Evolutionary conservation across 2,888 invertebrate genomes (phyloP), one percentile per base, ranked within the genome.

Genomic region (Tenthredo distinguenda): DNA sequence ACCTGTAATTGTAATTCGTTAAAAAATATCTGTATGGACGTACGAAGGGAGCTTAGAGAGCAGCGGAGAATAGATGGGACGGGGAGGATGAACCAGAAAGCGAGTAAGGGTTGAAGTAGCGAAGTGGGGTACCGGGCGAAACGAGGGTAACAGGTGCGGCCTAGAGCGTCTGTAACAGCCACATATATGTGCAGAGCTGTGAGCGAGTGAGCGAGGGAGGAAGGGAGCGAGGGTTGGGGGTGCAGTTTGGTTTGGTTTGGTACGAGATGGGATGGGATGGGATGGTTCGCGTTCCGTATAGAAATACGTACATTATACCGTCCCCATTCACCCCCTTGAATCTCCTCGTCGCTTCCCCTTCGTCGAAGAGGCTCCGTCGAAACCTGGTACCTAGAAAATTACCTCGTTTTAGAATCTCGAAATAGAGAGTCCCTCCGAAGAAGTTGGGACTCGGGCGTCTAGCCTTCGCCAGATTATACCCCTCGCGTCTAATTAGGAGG

Each of bases 131-230:
- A 62, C n/a, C 55, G n/a, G 37, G 62, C 26, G 62, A 47, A 83
- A 83, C 83, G 83, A 90, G 89, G 90, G 90, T 92, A 92, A 92
- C 91, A 92, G 91, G 92, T 92, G 92, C 88, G 90, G 90, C 89
- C 91, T 90, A 89, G 89, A 90, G 89, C 86, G 88, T 87, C 82
- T 86, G 88, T 87, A 89, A 87, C 87, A 84, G 86, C 85, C 86
- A 62, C 86, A 87, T 86, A 86, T 87, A 86, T 40, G 81, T 62
- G 62, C 58, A 37, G 58, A 81, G 21, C 12, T 81, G 62, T 26
- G 50, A 40, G 72, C 10, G 72, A 72, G 74, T 40, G 5, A 47
- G 74, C 21, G 43, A 26, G 74, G 21, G 58, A 58, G 81, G n/a
- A 58, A 37, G 58, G 9, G 58, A 62, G 77, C 5, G 0, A 18